phyloP scores from a whole-genome alignment of 37 sponge, comb jelly and placozoan species.

The Oscarella lobularis region DNA sequence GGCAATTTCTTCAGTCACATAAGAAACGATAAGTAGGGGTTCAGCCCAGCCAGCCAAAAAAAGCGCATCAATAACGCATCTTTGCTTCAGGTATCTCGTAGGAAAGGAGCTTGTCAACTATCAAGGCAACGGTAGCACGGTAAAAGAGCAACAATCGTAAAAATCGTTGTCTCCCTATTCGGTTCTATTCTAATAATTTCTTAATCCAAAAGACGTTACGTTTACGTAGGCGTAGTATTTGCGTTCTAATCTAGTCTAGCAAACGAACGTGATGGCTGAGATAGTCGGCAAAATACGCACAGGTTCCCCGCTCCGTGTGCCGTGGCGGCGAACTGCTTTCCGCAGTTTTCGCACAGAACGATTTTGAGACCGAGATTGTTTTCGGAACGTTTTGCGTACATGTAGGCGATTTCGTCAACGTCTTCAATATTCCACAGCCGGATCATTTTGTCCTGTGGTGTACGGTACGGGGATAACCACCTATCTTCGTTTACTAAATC shows the following conservation, averaged over 20 bases:
- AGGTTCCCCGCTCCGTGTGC: neutral
- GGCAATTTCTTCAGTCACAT: conserved; percentile 50
- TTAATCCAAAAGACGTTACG: too few species aligned
- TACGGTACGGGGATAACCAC: too few species aligned
- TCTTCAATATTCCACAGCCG: conserved; percentile 42
- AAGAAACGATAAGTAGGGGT: conserved; percentile 80
- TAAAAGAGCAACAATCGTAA: too few species aligned
- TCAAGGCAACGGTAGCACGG: too few species aligned
- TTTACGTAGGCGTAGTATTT: too few species aligned
- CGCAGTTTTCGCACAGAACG: conserved; percentile 44
- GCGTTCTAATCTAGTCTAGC: neutral
- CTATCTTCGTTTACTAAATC: too few species aligned
- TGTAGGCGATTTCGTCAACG: neutral
- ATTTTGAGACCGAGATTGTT: neutral
- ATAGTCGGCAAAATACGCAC: conserved; percentile 25
- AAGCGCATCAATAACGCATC: too few species aligned
- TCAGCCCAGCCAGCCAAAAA: too few species aligned
- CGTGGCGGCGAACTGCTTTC: conserved; percentile 13
- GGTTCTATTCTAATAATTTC: too few species aligned
- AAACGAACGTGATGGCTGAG: conserved; percentile 12
- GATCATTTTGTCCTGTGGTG: conserved; percentile 21
- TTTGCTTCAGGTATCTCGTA: too few species aligned
- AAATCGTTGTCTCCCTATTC: too few species aligned
- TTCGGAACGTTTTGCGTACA: neutral
- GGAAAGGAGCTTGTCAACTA: neutral